Evolutionary conservation across 2,888 invertebrate genomes (phyloP).

Genomic region (Drosophila bunnanda): DNA sequence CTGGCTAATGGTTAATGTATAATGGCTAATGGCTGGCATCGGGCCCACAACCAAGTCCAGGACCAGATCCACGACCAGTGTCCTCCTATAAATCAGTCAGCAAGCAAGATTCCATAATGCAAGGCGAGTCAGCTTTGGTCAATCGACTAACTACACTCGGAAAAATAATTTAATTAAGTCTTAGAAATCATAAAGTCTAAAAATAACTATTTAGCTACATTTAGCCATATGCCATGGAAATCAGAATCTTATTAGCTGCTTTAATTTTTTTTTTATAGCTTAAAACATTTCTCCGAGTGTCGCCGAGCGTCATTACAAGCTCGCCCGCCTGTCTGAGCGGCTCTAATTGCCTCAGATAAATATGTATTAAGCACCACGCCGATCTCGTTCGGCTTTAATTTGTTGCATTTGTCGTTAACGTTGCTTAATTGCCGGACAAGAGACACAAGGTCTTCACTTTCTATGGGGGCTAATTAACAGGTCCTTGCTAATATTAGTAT

Average conservation of each 20-base stretch:
- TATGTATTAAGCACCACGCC: slow-evolving; percentile 55
- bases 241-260: too few species aligned
- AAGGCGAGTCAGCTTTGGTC: slow-evolving; percentile 1
- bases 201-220: too few species aligned
- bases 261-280: too few species aligned
- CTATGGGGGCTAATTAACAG: slow-evolving; percentile 19
- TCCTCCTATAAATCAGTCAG: slow-evolving; percentile 39
- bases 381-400: slow-evolving; percentile 44
- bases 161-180: slow-evolving; percentile 43
- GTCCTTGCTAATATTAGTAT: slow-evolving; percentile 23
- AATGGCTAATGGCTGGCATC: slow-evolving; percentile 33
- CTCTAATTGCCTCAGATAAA: slow-evolving; percentile 58
- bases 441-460: slow-evolving; percentile 43
- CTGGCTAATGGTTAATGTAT: slow-evolving; percentile 23
- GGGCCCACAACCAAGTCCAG: slow-evolving; percentile 1
- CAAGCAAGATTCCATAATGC: slow-evolving; percentile 36
- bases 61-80: not conserved
- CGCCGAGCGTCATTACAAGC: slow-evolving; percentile 30
- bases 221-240: too few species aligned
- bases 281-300: not conserved
- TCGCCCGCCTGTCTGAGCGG: slow-evolving; percentile 19
- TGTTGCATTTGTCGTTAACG: slow-evolving; percentile 46
- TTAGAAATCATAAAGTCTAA: not conserved
- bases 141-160: slow-evolving; percentile 33
- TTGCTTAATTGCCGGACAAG: slow-evolving; percentile 18